These are phyloP conservation scores for Phyllotis vaccarum DNA, from an alignment of 2,797 vertebrate species.

Conservation along the genomic window DNA sequence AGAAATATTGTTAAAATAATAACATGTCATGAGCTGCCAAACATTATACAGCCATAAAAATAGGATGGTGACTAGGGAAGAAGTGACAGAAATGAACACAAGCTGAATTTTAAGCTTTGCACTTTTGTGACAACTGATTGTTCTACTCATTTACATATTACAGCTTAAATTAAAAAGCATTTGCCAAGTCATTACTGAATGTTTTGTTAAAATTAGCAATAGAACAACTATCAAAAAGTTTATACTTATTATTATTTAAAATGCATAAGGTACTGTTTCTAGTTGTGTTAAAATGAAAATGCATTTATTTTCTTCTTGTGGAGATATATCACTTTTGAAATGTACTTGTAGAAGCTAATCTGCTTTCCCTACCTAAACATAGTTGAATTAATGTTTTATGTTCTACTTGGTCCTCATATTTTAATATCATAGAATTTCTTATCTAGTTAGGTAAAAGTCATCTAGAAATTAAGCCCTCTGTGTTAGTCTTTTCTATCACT, in stretches of 20 bases:
- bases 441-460: slow-evolving; percentile 12
- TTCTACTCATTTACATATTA: neutral
- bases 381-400: neutral
- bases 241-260: slow-evolving; percentile 49
- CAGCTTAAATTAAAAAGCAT: slow-evolving; percentile 46
- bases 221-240: slow-evolving; percentile 11
- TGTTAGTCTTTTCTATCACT: neutral
- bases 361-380: neutral
- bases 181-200: neutral
- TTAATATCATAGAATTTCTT: neutral
- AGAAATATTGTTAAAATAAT: slow-evolving; percentile 37
- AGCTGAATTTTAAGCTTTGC: slow-evolving; percentile 1
- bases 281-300: neutral
- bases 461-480: neutral
- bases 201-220: slow-evolving; percentile 54
- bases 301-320: neutral
- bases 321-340: neutral
- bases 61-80: neutral
- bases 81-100: slow-evolving; percentile 5
- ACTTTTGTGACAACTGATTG: neutral
- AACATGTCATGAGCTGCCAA: neutral
- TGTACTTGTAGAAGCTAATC: neutral
- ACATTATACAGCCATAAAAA: neutral
- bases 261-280: slow-evolving; percentile 4
- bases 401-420: neutral